These are phyloP conservation scores for Cheilosia vulpina DNA, from an alignment of 2,888 invertebrate species.

Conservation along the genomic window DNA sequence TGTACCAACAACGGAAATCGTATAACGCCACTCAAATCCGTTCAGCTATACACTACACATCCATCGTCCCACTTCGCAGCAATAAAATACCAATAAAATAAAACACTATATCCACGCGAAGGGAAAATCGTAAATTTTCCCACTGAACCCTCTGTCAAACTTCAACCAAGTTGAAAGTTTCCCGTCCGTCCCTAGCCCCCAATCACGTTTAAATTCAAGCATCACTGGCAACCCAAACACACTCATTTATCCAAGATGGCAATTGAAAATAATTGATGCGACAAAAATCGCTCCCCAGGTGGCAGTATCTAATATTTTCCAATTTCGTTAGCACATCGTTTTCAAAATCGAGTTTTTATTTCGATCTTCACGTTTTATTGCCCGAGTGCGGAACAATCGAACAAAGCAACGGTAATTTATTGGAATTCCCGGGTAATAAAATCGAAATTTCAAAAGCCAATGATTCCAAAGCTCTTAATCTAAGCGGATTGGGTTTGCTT, in stretches of 20 bases:
- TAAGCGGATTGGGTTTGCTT: slow-evolving; percentile 51
- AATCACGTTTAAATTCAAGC: slow-evolving; percentile 36
- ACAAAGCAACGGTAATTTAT: slow-evolving; percentile 64
- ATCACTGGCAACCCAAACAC: neutral
- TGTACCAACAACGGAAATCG: slow-evolving; percentile 32
- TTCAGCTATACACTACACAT: neutral
- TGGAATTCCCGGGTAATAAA: slow-evolving; percentile 65
- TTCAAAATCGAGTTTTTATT: slow-evolving; percentile 66
- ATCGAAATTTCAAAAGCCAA: slow-evolving; percentile 65
- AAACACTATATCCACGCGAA: slow-evolving; percentile 47
- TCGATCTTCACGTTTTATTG: slow-evolving; percentile 65
- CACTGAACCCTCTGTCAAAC: slow-evolving; percentile 16
- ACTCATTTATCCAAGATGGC: slow-evolving; percentile 66
- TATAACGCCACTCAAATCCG: slow-evolving; percentile 60
- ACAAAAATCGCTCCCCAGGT: slow-evolving; percentile 76
- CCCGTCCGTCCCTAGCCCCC: neutral
- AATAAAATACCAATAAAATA: slow-evolving; percentile 69
- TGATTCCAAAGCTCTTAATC: slow-evolving; percentile 64
- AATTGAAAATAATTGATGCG: slow-evolving; percentile 77
- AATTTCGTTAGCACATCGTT: slow-evolving; percentile 73
- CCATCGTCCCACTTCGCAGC: slow-evolving; percentile 35
- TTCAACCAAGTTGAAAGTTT: slow-evolving; percentile 41
- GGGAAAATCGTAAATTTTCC: slow-evolving; percentile 59
- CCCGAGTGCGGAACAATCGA: slow-evolving; percentile 51
- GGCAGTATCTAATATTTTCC: slow-evolving; percentile 76